Percentiles rank a stretch among this genome's conserved stretches.
Evolutionary conservation across 1,140 invertebrate genomes (phyloP).

Genomic region (Tetraneura akinire): DNA sequence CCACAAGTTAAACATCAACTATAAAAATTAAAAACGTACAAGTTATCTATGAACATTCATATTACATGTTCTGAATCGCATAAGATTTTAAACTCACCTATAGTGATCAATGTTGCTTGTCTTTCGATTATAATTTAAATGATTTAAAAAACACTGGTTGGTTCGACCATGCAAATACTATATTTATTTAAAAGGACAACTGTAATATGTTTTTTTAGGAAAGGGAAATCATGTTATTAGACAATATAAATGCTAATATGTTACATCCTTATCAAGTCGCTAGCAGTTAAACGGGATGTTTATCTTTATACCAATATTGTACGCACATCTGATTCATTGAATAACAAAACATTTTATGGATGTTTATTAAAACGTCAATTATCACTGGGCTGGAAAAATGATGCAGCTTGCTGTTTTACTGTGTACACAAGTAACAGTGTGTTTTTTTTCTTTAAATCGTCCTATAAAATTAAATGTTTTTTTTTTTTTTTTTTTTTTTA

Average conservation of each 20-base stretch:
- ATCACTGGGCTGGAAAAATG: neutral
- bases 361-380: constrained; percentile 1
- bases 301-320: constrained; percentile 26
- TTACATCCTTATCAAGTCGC: constrained; percentile 38
- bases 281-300: constrained; percentile 39
- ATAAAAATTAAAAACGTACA: neutral
- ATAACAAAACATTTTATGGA: constrained; percentile 15
- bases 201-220: neutral
- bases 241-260: constrained; percentile 23
- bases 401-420: neutral
- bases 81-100: neutral
- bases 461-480: neutral
- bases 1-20: constrained; percentile 17
- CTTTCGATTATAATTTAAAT: neutral
- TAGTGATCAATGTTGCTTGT: neutral
- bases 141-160: neutral
- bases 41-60: too few species aligned
- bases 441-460: neutral
- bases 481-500: neutral
- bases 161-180: neutral
- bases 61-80: neutral
- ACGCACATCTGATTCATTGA: neutral
- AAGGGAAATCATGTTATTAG: neutral
- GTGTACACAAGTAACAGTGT: constrained; percentile 1
- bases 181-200: neutral